These are phyloP conservation scores for Danio rerio DNA, from an alignment of 2,113 vertebrate species.

Conservation along the genomic window DNA sequence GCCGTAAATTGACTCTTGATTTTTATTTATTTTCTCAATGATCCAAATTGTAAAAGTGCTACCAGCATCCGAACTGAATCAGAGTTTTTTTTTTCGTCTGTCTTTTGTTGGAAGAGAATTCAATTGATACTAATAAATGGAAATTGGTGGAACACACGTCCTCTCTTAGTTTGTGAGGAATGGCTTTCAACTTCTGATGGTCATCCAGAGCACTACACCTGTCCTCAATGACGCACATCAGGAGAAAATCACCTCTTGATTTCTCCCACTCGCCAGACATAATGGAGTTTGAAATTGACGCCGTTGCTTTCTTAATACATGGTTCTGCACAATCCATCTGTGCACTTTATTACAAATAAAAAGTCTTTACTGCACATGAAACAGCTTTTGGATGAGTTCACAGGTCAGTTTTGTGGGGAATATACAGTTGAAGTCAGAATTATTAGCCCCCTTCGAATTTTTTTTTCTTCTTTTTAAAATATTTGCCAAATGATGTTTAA, in stretches of 20 bases:
- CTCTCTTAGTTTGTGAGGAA: slow-evolving; percentile 19
- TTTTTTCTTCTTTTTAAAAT: too few species aligned
- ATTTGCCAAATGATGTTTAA: too few species aligned
- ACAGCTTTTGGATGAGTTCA: not conserved
- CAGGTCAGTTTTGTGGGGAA: too few species aligned
- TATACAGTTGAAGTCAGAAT: too few species aligned
- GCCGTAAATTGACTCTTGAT: not conserved
- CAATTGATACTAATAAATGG: slow-evolving; percentile 17
- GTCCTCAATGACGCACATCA: not conserved
- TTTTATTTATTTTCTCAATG: not conserved
- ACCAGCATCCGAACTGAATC: slow-evolving; percentile 1
- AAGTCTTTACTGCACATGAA: not conserved
- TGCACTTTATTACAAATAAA: not conserved
- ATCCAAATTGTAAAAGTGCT: slow-evolving; percentile 13
- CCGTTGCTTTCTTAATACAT: slow-evolving; percentile 1
- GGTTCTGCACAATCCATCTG: not conserved
- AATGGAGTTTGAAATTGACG: slow-evolving; percentile 1
- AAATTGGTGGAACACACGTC: slow-evolving; percentile 18
- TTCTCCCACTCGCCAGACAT: not conserved
- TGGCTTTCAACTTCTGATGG: not conserved
- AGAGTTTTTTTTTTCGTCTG: not conserved
- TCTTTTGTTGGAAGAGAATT: slow-evolving; percentile 38
- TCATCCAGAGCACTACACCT: slow-evolving; percentile 8
- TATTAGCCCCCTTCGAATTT: too few species aligned
- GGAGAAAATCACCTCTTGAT: not conserved